These are phyloP conservation scores for Alces alces DNA, from an alignment of 2,113 vertebrate genomes.

Conservation along the genomic window DNA sequence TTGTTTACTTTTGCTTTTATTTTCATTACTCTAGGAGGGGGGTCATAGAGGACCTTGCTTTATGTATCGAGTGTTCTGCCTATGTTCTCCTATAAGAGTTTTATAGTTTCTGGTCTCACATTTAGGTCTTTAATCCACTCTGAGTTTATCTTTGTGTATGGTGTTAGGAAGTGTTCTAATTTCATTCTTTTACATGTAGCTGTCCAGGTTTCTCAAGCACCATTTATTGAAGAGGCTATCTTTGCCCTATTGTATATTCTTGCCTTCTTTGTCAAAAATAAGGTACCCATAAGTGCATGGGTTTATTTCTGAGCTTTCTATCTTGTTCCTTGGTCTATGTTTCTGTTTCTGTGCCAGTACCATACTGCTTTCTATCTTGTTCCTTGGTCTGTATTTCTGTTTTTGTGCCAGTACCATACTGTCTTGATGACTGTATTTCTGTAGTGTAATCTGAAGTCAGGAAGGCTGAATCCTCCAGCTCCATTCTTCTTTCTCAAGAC, in stretches of 20 bases:
- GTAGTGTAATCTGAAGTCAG: neutral
- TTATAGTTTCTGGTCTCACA: neutral
- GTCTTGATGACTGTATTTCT: neutral
- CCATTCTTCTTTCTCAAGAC: neutral
- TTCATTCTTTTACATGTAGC: neutral
- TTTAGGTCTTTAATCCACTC: neutral
- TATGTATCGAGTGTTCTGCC: neutral
- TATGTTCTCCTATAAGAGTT: neutral
- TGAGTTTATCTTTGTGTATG: neutral
- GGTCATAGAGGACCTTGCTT: neutral
- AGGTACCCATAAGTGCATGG: neutral
- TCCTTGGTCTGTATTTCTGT: neutral
- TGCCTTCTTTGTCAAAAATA: neutral
- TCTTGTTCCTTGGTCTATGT: neutral
- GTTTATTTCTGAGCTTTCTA: neutral
- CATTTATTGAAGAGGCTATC: neutral
- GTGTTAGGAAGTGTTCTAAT: neutral
- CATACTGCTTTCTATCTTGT: neutral
- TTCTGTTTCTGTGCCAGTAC: neutral
- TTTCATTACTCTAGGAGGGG: neutral
- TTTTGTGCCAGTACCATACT: neutral
- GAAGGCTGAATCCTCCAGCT: neutral
- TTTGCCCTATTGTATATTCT: rapidly evolving
- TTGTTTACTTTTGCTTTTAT: neutral
- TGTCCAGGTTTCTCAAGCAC: neutral